Evolutionary conservation across 2,888 invertebrate genomes (phyloP).

Genomic region (Mesorhabditis spiculigera): DNA sequence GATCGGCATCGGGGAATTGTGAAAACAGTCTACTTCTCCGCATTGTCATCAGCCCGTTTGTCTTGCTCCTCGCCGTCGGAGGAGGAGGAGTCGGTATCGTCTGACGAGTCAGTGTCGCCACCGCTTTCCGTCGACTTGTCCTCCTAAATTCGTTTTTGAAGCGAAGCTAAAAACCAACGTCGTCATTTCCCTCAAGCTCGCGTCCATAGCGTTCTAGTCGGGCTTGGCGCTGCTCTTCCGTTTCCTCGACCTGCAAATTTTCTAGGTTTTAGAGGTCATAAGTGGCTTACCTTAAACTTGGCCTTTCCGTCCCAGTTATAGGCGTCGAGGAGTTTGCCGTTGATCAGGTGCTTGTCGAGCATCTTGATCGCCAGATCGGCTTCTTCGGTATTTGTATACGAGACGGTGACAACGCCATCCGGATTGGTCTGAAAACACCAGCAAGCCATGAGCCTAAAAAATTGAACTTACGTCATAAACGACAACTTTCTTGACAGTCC

Average conservation of each 20-base stretch:
- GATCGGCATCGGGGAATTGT: too few relatives aligned
- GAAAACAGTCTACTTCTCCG: too few relatives aligned
- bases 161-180: neutral
- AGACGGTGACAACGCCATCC: constrained; percentile 88
- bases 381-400: constrained; percentile 82
- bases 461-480: constrained; percentile 77
- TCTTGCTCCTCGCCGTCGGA: too few relatives aligned
- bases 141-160: too few relatives aligned
- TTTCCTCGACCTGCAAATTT: constrained; percentile 72
- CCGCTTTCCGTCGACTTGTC: too few relatives aligned
- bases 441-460: neutral
- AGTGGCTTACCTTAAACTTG: constrained; percentile 70
- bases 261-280: neutral
- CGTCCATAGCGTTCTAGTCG: constrained; percentile 67
- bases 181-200: neutral
- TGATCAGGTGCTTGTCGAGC: constrained; percentile 39
- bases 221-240: constrained; percentile 78
- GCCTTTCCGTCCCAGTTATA: constrained; percentile 92
- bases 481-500: constrained; percentile 83
- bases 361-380: constrained; percentile 80
- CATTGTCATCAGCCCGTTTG: too few relatives aligned
- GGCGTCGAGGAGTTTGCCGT: constrained; percentile 68
- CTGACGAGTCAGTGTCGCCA: too few relatives aligned
- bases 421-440: constrained; percentile 70
- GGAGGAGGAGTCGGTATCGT: too few relatives aligned